These are phyloP conservation scores for Periophthalmodon schlosseri DNA, from an alignment of 2,113 vertebrate genomes.

Conservation along the genomic window DNA sequence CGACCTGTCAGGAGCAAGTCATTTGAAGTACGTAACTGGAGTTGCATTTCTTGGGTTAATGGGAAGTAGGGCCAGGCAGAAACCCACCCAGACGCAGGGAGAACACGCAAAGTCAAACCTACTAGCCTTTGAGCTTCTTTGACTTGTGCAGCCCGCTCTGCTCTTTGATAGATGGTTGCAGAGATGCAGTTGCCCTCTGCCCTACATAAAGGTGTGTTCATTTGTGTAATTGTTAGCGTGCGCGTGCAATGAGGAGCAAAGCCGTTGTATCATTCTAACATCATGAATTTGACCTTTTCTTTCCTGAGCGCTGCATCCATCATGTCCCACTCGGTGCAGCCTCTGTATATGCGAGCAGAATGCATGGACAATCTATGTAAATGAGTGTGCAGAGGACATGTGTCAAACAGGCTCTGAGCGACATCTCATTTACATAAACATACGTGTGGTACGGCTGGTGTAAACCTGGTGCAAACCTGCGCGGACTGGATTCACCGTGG, in stretches of 20 bases:
- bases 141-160: too few species aligned
- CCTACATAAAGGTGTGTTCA: neutral
- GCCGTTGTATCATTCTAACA: conserved; percentile 33
- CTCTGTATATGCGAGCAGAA: conserved; percentile 8
- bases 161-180: too few species aligned
- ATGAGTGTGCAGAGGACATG: neutral
- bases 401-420: neutral
- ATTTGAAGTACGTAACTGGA: too few species aligned
- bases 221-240: neutral
- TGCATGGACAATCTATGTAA: neutral
- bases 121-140: too few species aligned
- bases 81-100: too few species aligned
- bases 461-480: too few species aligned
- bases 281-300: conserved; percentile 52
- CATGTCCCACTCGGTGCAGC: conserved; percentile 17
- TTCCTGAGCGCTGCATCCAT: conserved; percentile 35
- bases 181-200: neutral
- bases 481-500: too few species aligned
- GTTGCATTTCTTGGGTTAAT: too few species aligned
- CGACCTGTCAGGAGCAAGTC: too few species aligned
- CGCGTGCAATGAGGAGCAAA: neutral
- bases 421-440: neutral
- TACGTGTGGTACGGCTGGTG: neutral
- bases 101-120: too few species aligned
- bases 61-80: too few species aligned